Evolutionary conservation across 1,140 invertebrate species (phyloP).

Genomic region (Drosophila pruinosa): DNA sequence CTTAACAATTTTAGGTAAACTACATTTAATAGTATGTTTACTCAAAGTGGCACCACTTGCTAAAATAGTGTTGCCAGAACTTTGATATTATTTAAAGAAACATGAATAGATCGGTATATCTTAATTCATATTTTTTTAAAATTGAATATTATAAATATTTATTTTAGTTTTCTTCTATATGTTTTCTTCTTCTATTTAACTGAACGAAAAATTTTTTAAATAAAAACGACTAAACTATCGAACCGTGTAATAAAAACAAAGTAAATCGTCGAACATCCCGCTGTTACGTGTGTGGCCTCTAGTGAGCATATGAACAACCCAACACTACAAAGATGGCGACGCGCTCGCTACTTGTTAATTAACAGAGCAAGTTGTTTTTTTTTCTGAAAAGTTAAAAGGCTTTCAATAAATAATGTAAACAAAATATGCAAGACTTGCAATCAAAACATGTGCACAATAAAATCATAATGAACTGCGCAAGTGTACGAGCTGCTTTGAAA

Average conservation of each 20-base stretch:
- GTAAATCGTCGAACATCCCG: neutral
- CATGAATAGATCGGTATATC: neutral
- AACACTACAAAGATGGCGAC: slow-evolving; percentile 71
- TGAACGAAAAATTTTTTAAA: neutral
- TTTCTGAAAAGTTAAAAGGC: slow-evolving; percentile 27
- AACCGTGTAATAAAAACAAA: neutral
- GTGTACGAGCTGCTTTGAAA: slow-evolving; percentile 25
- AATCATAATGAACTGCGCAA: slow-evolving; percentile 40
- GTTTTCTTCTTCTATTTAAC: neutral
- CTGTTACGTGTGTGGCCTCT: slow-evolving; percentile 12
- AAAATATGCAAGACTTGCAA: slow-evolving; percentile 48
- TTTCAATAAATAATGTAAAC: slow-evolving; percentile 55
- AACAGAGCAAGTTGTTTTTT: slow-evolving; percentile 71
- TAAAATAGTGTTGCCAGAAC: neutral
- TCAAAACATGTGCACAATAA: slow-evolving; percentile 27
- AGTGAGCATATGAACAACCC: slow-evolving; percentile 37
- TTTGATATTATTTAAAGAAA: too few species aligned
- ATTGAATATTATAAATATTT: too few species aligned
- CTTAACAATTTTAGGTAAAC: neutral
- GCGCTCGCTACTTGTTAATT: slow-evolving; percentile 67
- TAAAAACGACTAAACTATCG: neutral
- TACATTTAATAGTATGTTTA: neutral
- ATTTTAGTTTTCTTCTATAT: too few species aligned
- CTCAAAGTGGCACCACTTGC: slow-evolving; percentile 4
- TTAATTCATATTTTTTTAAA: too few species aligned